Evolutionary conservation across 1,140 invertebrate genomes (phyloP), one percentile per base, ranked within the genome.

Genomic region (Pogonomyrmex barbatus): DNA sequence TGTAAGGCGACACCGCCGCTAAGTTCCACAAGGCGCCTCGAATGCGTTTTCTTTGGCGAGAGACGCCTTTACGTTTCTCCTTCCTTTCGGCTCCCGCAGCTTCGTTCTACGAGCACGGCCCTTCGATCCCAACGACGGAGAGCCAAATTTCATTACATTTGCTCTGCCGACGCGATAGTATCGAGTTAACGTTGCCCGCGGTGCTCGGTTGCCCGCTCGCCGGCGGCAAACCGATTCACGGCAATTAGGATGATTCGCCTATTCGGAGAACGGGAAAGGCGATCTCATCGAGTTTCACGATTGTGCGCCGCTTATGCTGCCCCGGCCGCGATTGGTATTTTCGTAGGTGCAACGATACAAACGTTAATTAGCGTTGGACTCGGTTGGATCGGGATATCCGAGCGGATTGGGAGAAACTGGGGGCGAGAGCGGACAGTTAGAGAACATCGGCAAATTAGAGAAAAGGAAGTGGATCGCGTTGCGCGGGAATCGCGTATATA

Each of bases 81-180:
- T 75, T 68, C 10, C 58, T 42, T 45, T 62, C 39, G 42, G 4
- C 24, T 24, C 24, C 24, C 24, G 30, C 65, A 65, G 30, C 45
- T n/a, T n/a, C 39, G 52, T 58, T 12, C 52, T 10, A 17, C 52
- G 56, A 12, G 47, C 68, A 42, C 70, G 58, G 12, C 24, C n/a
- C 42, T 58, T 68, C 65, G 73, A 77, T 56, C 67, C 39, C 79
- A 30, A 58, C 58, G 50, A 58, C 58, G 50, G 60, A 68, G 77
- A 54, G 79, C 79, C 79, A 62, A 86, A 87, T 81, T 81, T 76
- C 54, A 87, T 87, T 60, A 84, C 60, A 39, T 84, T 71, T 67
- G 65, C 42, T 52, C 58, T 24, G 60, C 82, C 70, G 33, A 50
- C 71, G 56, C 56, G 75, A 70, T 81, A 79, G 84, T 79, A 86